phyloP scores from a whole-genome alignment of 2,797 vertebrate species.

The Thalassophryne amazonica region DNA sequence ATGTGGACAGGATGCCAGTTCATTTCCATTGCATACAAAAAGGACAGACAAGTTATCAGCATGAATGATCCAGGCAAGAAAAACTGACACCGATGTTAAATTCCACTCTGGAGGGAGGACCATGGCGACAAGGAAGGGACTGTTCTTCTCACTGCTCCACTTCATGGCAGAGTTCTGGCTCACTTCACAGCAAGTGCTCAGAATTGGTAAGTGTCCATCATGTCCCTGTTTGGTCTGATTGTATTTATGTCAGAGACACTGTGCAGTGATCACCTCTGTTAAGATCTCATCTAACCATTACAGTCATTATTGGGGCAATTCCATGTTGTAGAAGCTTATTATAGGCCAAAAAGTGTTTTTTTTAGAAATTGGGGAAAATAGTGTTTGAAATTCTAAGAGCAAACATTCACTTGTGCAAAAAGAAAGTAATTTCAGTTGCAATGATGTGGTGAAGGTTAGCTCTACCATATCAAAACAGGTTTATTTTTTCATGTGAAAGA shows the following conservation, averaged over 20 bases:
- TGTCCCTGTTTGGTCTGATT: background rate
- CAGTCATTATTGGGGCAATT: too few relatives aligned
- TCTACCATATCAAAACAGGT: too few relatives aligned
- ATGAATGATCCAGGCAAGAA: slow-evolving; percentile 60
- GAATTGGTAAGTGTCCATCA: slow-evolving; percentile 88
- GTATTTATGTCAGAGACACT: background rate
- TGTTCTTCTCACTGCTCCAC: slow-evolving; percentile 74
- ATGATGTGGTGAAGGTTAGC: too few relatives aligned
- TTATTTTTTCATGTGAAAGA: too few relatives aligned
- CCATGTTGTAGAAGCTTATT: too few relatives aligned
- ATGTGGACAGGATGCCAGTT: slow-evolving; percentile 64
- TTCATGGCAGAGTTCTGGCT: slow-evolving; percentile 77
- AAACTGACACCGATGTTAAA: slow-evolving; percentile 69
- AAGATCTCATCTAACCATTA: too few relatives aligned
- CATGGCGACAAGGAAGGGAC: slow-evolving; percentile 77
- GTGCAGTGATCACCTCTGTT: too few relatives aligned
- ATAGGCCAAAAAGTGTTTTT: too few relatives aligned
- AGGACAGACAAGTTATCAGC: slow-evolving; percentile 60
- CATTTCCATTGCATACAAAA: slow-evolving; percentile 53
- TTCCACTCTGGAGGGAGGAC: slow-evolving; percentile 64
- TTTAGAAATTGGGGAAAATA: too few relatives aligned
- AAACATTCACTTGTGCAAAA: too few relatives aligned
- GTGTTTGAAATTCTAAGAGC: too few relatives aligned
- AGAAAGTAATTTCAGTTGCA: too few relatives aligned
- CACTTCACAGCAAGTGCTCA: slow-evolving; percentile 90